phyloP scores from a whole-genome alignment of 2,113 vertebrate genomes.

The Macheiramphus alcinus region DNA sequence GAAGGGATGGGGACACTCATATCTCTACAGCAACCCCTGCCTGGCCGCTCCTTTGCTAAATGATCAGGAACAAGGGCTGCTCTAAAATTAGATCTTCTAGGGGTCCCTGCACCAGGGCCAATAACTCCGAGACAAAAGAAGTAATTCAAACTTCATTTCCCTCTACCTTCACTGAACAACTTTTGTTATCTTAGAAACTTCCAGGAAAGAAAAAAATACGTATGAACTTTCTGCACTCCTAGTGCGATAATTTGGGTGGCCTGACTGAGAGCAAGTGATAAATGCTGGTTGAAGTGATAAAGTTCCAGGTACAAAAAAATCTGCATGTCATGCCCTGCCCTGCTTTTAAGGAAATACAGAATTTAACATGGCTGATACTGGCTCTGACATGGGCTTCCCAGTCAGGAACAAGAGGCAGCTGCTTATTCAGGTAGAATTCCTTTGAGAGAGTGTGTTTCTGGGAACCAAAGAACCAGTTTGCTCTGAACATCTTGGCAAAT shows the following conservation, averaged over 20 bases:
- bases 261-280: constrained; percentile 14
- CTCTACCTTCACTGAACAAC: background rate
- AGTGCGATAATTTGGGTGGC: background rate
- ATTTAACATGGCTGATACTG: background rate
- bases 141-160: background rate
- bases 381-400: background rate
- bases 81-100: background rate
- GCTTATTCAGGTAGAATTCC: background rate
- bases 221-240: background rate
- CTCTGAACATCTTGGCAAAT: background rate
- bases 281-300: constrained; percentile 29
- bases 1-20: background rate
- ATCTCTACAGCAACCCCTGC: background rate
- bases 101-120: background rate
- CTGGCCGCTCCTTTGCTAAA: background rate
- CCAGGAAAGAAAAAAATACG: background rate
- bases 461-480: background rate
- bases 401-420: background rate
- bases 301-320: constrained; percentile 16
- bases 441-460: background rate
- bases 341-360: background rate
- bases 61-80: background rate
- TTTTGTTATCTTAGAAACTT: background rate
- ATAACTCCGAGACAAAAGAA: background rate
- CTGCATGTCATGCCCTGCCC: background rate